Evolutionary conservation across 2,797 vertebrate genomes (phyloP), one percentile per base, ranked within the genome.

Genomic region (Malacoctenus gilli): DNA sequence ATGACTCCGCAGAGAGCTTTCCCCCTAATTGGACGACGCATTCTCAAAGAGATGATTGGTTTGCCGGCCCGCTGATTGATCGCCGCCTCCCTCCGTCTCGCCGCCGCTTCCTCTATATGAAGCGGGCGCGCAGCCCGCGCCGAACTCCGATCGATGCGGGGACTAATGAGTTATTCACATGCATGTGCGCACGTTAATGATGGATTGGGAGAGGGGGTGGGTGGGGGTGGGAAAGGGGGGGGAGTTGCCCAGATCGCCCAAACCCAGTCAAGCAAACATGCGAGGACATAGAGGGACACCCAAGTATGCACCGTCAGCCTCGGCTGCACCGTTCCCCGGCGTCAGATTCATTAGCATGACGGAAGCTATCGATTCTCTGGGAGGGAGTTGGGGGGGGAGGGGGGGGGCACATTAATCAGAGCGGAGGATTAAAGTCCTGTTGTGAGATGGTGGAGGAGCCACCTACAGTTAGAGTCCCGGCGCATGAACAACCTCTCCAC

Each of bases 91-190:
- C 38, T 80, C 79, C 78, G 77, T 82, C 56, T 78, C 44, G 38
- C 48, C 21, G 65, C 61, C 2, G 57, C 54, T 84, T 79, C 76
- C 74, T 78, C 46, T 28, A 50, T 28, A 50, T 67, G 69, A 79
- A 46, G 64, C 36, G 34, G 22, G 23, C 58, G 47, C 62, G 65
- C 68, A 40, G 60, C 62, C 57, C 41, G 62, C 34, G 50, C 59
- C 54, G 8, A 42, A 57, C 47, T 60, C 55, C 52, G 75, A 88
- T 90, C 86, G 41, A 89, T 91, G 71, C 43, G 8, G 42, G 21
- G 58, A 63, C 82, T 90, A 90, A 91, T 89, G 80, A 90, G 79
- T 72, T 77, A 75, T 67, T 79, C 59, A 63, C 79, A 82, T 77
- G 69, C 52, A 39, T 81, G 70, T 77, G 41, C 61, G 79, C 63